These are phyloP conservation scores for Mormyrus hasselquistii DNA, from an alignment of 2,797 vertebrate genomes.

Conservation along the genomic window DNA sequence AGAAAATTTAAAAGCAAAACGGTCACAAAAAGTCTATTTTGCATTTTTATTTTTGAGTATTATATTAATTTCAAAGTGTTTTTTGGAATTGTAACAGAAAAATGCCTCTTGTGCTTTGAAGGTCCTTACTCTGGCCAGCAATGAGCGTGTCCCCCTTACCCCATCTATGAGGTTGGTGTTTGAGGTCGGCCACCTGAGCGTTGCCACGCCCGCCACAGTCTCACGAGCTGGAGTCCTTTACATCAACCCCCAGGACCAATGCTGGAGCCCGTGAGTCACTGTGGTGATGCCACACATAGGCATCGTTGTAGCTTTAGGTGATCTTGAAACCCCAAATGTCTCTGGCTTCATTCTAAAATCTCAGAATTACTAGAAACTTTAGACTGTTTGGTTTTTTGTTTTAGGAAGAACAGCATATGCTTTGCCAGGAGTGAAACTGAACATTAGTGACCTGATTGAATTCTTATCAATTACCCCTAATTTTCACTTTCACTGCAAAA, in stretches of 20 bases:
- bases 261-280: slow-evolving; percentile 69
- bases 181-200: slow-evolving; percentile 67
- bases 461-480: background rate
- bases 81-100: background rate
- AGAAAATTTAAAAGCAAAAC: background rate
- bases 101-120: slow-evolving; percentile 29
- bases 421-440: background rate
- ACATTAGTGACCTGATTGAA: background rate
- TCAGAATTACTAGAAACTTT: background rate
- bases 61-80: background rate
- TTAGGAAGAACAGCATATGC: background rate
- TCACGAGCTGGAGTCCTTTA: slow-evolving; percentile 73
- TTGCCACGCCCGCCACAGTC: slow-evolving; percentile 68
- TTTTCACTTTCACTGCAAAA: background rate
- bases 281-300: background rate
- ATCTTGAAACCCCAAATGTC: background rate
- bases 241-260: slow-evolving; percentile 69
- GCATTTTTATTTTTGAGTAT: background rate
- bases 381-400: background rate
- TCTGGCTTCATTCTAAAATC: background rate
- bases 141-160: slow-evolving; percentile 64
- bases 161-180: slow-evolving; percentile 72
- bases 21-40: background rate
- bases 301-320: background rate
- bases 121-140: slow-evolving; percentile 75